Conservation (phyloP, 1,140 invertebrate genomes). For the Episyrphus balteatus region DNA sequence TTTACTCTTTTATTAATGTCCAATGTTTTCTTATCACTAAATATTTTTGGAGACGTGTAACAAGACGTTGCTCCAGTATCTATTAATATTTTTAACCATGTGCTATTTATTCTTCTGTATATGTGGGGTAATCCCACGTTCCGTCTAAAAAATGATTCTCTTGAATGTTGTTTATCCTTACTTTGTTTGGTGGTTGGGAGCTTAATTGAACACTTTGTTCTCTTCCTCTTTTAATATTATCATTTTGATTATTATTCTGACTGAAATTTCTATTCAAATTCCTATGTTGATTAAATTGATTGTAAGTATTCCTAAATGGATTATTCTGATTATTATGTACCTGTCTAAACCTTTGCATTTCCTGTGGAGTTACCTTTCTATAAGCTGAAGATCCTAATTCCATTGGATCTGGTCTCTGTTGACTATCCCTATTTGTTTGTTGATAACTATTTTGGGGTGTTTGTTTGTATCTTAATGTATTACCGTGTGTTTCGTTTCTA, state of each 20-base stretch:
- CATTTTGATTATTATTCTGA: not conserved
- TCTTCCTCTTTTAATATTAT: not conserved
- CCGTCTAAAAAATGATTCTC: not conserved
- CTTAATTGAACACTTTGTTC: not conserved
- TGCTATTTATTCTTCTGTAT: not conserved
- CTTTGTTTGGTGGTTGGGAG: not conserved
- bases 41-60: no score
- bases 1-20: not conserved
- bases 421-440: not conserved
- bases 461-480: no score
- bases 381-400: not conserved
- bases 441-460: not conserved
- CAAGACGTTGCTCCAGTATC: not conserved
- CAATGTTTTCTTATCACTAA: not conserved
- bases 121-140: not conserved
- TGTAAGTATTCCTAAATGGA: no score
- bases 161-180: slow-evolving; percentile 1
- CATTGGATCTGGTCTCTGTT: not conserved
- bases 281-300: not conserved
- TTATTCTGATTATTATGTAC: not conserved
- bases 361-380: not conserved
- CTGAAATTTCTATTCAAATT: not conserved
- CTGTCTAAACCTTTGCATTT: not conserved
- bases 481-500: no score
- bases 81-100: not conserved